Evolutionary conservation across 2,113 vertebrate species (phyloP), one percentile per base, ranked within the genome.

Genomic region (Pelecanus crispus): DNA sequence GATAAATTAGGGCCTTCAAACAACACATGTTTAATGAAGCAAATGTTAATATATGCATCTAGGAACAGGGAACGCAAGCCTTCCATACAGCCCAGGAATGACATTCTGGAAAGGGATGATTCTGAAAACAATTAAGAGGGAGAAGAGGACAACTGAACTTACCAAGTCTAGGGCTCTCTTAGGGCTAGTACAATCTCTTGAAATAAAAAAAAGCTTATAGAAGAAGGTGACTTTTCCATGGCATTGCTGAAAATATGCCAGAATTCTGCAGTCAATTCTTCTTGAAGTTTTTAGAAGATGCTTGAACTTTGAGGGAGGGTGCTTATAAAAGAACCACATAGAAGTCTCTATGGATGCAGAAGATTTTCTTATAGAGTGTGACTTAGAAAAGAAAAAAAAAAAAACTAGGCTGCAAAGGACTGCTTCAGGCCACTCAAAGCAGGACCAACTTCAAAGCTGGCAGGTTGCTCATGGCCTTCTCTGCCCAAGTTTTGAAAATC

Each of bases 1-100:
- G 94, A 82, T 66, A 85, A 96, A 94, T 89, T 73, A 81, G 70
- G 34, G 22, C 89, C 72, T 89, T 93, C 83, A 86, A 94, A 92
- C 50, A 67, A 47, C 52, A 83, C 38, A 25, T 47, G 18, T 70
- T 92, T 91, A 73, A 81, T 80, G 53, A 96, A 91, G 31, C 45
- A 91, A 82, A 85, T 94, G 86, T 12, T 94, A 94, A 79, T 68
- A 58, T 53, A 87, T 65, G 34, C 70, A 85, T 80, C 71, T 68
- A 80, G 66, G 79, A 91, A 84, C 8, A 80, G 34, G 81, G 55
- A 93, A 73, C 2, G 5, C 31, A 58, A 86, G 52, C 9, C 1
- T 0, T 75, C 87, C 38, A 34, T 59, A 56, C 29, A 93, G 40
- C 72, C 29, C 7, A 5, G 42, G 53, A 25, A 58, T 92, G 79